Evolutionary conservation across 2,888 invertebrate genomes (phyloP).

Genomic region (Hanleya hanleyi): DNA sequence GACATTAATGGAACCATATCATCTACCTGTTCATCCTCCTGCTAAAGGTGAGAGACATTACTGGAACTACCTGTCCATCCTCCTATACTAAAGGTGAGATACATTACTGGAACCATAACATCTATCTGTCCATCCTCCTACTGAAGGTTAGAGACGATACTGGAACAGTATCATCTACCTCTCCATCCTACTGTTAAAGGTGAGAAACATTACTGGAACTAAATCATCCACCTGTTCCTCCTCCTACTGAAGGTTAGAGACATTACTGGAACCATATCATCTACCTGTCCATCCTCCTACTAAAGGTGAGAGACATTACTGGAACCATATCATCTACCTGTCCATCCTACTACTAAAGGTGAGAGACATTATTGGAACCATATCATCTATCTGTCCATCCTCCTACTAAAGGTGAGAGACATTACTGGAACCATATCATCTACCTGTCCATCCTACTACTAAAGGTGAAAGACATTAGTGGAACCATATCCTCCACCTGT

Average conservation of each 20-base stretch:
- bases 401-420: conserved; percentile 57
- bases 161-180: too few relatives aligned
- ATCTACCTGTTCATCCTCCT: conserved; percentile 60
- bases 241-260: conserved; percentile 57
- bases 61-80: too few relatives aligned
- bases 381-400: conserved; percentile 57
- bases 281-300: not conserved
- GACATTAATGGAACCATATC: conserved; percentile 66
- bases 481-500: too few relatives aligned
- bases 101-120: too few relatives aligned
- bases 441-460: too few relatives aligned
- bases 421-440: too few relatives aligned
- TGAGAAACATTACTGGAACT: conserved; percentile 68
- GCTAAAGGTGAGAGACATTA: conserved; percentile 58
- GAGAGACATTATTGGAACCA: conserved; percentile 64
- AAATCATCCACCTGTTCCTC: conserved; percentile 59
- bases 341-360: conserved; percentile 64
- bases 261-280: conserved; percentile 1
- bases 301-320: conserved; percentile 49
- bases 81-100: too few relatives aligned
- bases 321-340: conserved; percentile 63
- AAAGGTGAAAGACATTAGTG: too few relatives aligned
- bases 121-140: too few relatives aligned
- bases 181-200: too few relatives aligned
- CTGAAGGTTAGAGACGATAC: too few relatives aligned